A percentile compares a stretch with the other conserved stretches of the same genome.
phyloP scores from a whole-genome alignment of 2,888 invertebrate genomes.

The Microchrysa polita region DNA sequence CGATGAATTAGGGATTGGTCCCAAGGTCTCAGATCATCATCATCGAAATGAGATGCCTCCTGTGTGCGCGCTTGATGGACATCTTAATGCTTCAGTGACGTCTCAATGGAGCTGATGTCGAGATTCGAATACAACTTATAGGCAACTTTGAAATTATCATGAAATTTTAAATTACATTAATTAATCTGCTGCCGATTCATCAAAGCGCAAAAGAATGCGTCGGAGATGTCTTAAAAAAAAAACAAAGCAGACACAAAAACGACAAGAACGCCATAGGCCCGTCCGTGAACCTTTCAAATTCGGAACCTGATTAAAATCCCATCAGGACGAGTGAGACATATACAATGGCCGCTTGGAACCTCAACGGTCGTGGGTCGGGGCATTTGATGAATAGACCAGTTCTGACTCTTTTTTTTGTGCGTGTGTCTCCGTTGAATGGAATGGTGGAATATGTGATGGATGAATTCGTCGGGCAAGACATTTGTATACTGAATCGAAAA shows the following conservation, averaged over 20 bases:
- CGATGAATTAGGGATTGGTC: slow-evolving; percentile 33
- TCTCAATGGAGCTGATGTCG: slow-evolving; percentile 43
- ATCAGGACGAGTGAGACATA: slow-evolving; percentile 33
- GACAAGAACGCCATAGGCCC: slow-evolving; percentile 26
- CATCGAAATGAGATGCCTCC: slow-evolving; percentile 31
- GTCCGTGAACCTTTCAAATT: slow-evolving; percentile 3
- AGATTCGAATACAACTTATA: slow-evolving; percentile 18
- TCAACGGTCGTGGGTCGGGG: slow-evolving; percentile 15
- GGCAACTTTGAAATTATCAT: slow-evolving; percentile 56
- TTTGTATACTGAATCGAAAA: slow-evolving; percentile 52
- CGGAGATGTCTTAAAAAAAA: neutral
- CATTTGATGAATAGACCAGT: slow-evolving; percentile 47
- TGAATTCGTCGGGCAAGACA: slow-evolving; percentile 52
- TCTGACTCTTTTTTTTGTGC: slow-evolving; percentile 8
- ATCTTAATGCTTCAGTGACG: slow-evolving; percentile 43
- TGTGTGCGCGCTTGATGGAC: slow-evolving; percentile 39
- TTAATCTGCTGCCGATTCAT: slow-evolving; percentile 55
- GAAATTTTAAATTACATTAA: slow-evolving; percentile 59
- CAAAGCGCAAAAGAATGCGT: slow-evolving; percentile 36
- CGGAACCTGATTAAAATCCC: slow-evolving; percentile 42
- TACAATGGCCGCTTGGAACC: slow-evolving; percentile 29
- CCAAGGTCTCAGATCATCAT: slow-evolving; percentile 39
- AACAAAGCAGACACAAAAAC: neutral
- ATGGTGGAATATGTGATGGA: slow-evolving; percentile 52
- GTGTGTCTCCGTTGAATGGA: slow-evolving; percentile 47